A percentile compares a stretch with the other conserved stretches of the same genome.
phyloP scores from a whole-genome alignment of 2,113 vertebrate species.

The Periophthalmus modestus region DNA sequence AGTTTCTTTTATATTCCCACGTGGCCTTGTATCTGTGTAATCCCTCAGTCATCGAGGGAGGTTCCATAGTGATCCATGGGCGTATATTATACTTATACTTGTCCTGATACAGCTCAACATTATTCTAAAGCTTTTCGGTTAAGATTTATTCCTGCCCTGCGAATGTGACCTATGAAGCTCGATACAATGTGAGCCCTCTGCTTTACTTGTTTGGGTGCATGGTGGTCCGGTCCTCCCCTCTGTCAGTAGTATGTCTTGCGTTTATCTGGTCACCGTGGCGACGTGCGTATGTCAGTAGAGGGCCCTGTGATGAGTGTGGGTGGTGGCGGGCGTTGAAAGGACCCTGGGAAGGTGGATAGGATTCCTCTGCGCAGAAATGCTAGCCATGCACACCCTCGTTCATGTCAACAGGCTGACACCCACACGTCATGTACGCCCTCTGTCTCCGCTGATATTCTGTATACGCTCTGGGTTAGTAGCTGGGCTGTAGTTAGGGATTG shows the following conservation, averaged over 20 bases:
- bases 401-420: slow-evolving; percentile 25
- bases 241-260: slow-evolving; percentile 42
- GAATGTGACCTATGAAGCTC: background rate
- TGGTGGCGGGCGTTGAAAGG: slow-evolving; percentile 56
- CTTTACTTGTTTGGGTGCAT: background rate
- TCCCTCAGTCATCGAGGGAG: too few relatives aligned
- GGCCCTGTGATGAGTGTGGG: slow-evolving; percentile 39
- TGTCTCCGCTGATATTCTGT: slow-evolving; percentile 24
- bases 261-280: slow-evolving; percentile 58
- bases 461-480: slow-evolving; percentile 5
- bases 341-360: slow-evolving; percentile 34
- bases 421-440: slow-evolving; percentile 20
- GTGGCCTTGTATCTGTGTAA: too few relatives aligned
- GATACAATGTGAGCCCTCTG: background rate
- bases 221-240: slow-evolving; percentile 37
- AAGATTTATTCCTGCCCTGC: too few relatives aligned
- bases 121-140: too few relatives aligned
- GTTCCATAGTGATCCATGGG: too few relatives aligned
- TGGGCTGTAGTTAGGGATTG: slow-evolving; percentile 4
- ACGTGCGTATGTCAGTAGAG: slow-evolving; percentile 53
- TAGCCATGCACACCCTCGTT: slow-evolving; percentile 23
- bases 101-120: too few relatives aligned
- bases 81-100: too few relatives aligned
- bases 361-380: slow-evolving; percentile 56
- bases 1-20: too few relatives aligned